These are phyloP conservation scores for Aplysina aerophoba DNA, from an alignment of 37 sponge, comb jelly and placozoan genomes.

Conservation along the genomic window DNA sequence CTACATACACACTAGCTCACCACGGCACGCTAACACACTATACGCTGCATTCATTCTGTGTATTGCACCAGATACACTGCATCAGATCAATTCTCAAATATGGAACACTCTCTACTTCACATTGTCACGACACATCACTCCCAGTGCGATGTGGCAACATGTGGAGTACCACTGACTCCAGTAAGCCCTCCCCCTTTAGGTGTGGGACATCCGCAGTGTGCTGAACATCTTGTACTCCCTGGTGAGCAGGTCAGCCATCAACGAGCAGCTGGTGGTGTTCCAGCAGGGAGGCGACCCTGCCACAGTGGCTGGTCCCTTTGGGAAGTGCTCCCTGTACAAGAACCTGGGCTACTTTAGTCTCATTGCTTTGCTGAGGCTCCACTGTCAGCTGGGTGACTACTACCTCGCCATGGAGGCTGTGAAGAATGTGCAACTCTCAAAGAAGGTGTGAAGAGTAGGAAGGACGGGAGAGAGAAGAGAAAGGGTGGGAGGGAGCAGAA, in stretches of 20 bases:
- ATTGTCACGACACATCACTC: too few relatives aligned
- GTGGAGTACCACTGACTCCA: too few relatives aligned
- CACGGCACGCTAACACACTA: neutral
- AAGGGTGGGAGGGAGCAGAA: neutral
- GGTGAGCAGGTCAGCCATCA: conserved; percentile 90
- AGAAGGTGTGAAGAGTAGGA: conserved; percentile 63
- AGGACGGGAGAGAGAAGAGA: neutral
- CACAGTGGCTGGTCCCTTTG: conserved; percentile 79
- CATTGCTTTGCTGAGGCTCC: conserved; percentile 87
- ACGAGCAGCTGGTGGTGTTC: conserved; percentile 82
- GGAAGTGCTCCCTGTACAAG: conserved; percentile 87
- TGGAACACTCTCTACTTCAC: neutral
- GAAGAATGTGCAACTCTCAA: conserved; percentile 83
- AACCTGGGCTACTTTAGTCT: conserved; percentile 96
- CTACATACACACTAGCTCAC: too few relatives aligned
- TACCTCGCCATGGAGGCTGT: conserved; percentile 83
- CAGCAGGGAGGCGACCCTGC: conserved; percentile 70
- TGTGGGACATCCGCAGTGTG: conserved; percentile 95
- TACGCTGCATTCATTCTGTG: neutral
- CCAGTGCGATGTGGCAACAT: neutral
- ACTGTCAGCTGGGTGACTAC: conserved; percentile 96
- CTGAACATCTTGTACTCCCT: conserved; percentile 95
- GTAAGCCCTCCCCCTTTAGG: conserved; percentile 6
- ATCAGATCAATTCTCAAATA: too few relatives aligned
- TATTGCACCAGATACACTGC: too few relatives aligned